phyloP scores from a whole-genome alignment of 1,140 invertebrate species.

The Batillaria attramentaria region DNA sequence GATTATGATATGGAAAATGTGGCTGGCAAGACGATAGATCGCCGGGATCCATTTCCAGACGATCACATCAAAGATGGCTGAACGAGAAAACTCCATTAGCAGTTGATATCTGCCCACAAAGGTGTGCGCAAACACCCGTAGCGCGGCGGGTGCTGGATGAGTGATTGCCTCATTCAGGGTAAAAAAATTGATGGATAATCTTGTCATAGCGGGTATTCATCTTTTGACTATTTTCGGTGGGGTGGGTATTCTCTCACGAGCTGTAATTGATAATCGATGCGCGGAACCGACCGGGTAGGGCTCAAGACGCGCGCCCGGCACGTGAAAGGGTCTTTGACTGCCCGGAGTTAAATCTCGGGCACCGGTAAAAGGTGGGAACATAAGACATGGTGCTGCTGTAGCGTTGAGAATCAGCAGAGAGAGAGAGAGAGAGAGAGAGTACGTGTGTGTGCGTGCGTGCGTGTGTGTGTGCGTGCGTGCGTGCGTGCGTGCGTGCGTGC shows the following conservation, averaged over 20 bases:
- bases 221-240: constrained; percentile 14
- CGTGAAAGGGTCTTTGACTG: constrained; percentile 16
- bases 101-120: constrained; percentile 31
- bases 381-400: too few relatives aligned
- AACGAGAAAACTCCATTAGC: constrained; percentile 36
- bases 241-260: not conserved
- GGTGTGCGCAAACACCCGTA: constrained; percentile 7
- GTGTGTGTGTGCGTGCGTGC: not conserved
- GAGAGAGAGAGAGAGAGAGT: not conserved
- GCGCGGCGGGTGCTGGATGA: constrained; percentile 19
- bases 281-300: not conserved
- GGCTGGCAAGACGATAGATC: not conserved
- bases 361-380: not conserved
- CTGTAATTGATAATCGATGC: constrained; percentile 29
- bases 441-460: not conserved
- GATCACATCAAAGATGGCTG: constrained; percentile 30
- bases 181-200: constrained; percentile 35
- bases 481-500: not conserved
- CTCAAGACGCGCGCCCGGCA: constrained; percentile 4
- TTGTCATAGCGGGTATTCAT: constrained; percentile 33
- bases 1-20: constrained; percentile 14
- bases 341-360: not conserved
- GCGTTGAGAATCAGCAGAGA: not conserved
- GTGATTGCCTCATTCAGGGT: constrained; percentile 8
- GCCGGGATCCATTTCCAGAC: constrained; percentile 25